Base-by-base conservation (phyloP, 2,797 vertebrate genomes). In the Schizopygopsis malacanthus region DNA sequence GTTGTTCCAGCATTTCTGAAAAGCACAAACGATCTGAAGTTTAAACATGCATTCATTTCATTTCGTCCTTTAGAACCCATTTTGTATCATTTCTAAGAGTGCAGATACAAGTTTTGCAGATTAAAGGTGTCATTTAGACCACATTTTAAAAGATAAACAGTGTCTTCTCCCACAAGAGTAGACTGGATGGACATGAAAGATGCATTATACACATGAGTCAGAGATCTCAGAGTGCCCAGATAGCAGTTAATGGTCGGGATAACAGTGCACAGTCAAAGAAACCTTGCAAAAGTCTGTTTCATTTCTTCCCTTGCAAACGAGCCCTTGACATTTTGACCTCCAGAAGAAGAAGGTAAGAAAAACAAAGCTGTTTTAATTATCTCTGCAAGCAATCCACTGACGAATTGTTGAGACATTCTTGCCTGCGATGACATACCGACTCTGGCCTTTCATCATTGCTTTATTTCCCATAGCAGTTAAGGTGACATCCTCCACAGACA, bases 401-500 rank as follows among this genome's bases (percentile, higher is more conserved):
- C 16, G 61, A 81, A 41, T 56, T 56, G 71, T n/a, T 8, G 37
- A 43, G 47, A 65, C 33, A 28, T 76, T 84, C 63, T 84, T 52
- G 67, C 43, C 52, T 59, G 20, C 8, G 41, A 78, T 82, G 79
- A 82, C 70, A 50, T 45, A 73, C 56, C 2, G 12, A 73, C 33
- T 52, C 33, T 1, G n/a, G 71, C 41, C 71, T 77, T 70, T 81
- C 71, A 82, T 72, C 63, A 59, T 22, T 5, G 13, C 10, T 79
- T 85, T 79, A 87, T 87, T 89, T 87, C 77, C 54, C 81, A 45
- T 20, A 75, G 71, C 50, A 59, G 33, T 87, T 79, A 78, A 76
- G 77, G 43, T 75, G 78, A 81, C 37, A 80, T 87, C 71, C 45
- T 79, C 71, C 52, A n/a, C 81, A 89, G 71, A 79, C 81, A 85